Percentiles rank a stretch among this genome's conserved stretches.
phyloP scores from a whole-genome alignment of 2,888 invertebrate genomes.

The Helobdella robusta region DNA sequence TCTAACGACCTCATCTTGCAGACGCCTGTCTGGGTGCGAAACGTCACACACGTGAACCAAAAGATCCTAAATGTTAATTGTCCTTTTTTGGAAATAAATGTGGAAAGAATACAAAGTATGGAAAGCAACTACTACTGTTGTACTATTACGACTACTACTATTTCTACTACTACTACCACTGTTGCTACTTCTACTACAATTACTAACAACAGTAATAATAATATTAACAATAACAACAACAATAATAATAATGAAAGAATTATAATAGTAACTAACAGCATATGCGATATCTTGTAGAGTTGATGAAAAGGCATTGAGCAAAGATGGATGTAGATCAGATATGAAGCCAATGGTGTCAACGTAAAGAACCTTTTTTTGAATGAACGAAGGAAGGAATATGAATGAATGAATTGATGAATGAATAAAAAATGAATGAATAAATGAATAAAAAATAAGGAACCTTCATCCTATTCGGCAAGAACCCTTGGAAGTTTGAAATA shows the following conservation, averaged over 20 bases:
- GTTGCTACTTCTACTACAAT: slow-evolving; percentile 6
- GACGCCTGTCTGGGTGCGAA: slow-evolving; percentile 62
- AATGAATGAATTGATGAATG: not conserved
- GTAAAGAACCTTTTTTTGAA: slow-evolving; percentile 56
- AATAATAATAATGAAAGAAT: slow-evolving; percentile 7
- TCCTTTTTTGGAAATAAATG: not conserved
- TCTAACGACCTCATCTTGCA: slow-evolving; percentile 63
- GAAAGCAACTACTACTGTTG: not conserved
- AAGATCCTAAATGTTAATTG: slow-evolving; percentile 56
- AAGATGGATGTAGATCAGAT: slow-evolving; percentile 66
- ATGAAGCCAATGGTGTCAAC: slow-evolving; percentile 82
- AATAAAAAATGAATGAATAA: not conserved
- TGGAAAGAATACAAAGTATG: no score
- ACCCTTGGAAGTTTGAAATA: slow-evolving; percentile 66
- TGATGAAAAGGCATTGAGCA: slow-evolving; percentile 69
- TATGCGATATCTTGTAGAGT: slow-evolving; percentile 70
- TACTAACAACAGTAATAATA: slow-evolving; percentile 7
- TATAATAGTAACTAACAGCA: slow-evolving; percentile 53
- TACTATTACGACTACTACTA: slow-evolving; percentile 14
- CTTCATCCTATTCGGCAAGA: slow-evolving; percentile 58
- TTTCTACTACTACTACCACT: slow-evolving; percentile 12
- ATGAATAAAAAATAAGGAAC: slow-evolving; percentile 4
- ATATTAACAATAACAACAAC: slow-evolving; percentile 3
- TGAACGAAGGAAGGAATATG: no score
- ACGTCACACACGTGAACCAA: slow-evolving; percentile 69